Percentiles rank a stretch among this genome's conserved stretches.
Conservation (phyloP, 1,140 invertebrate genomes). For the Drosophila kurseongensis region DNA sequence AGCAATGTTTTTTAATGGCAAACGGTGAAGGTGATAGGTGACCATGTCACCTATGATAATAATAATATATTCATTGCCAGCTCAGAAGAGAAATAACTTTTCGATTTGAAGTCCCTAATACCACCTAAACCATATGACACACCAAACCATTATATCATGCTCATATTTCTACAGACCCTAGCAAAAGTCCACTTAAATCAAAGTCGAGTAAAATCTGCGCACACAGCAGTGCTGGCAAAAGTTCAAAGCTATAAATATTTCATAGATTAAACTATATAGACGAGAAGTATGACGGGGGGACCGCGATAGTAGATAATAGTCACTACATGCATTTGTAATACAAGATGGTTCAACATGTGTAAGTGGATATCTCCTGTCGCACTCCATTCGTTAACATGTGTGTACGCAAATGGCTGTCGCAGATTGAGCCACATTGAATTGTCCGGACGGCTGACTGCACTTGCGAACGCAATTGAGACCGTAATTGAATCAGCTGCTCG, state of each 20-base stretch:
- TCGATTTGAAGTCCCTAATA: too few species aligned
- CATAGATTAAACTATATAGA: conserved; percentile 25
- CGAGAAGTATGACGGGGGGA: conserved; percentile 11
- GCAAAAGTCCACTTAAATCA: conserved; percentile 17
- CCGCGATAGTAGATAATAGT: conserved; percentile 10
- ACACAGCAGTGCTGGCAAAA: conserved; percentile 10
- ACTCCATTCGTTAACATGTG: conserved; percentile 9
- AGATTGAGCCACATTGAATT: conserved; percentile 51
- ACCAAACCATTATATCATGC: background rate
- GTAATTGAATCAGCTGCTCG: conserved; percentile 47
- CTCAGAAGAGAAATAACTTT: too few species aligned
- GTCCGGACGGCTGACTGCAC: conserved; percentile 48
- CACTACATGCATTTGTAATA: conserved; percentile 17
- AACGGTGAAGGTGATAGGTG: too few species aligned
- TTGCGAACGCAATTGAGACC: conserved; percentile 9
- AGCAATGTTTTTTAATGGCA: conserved; percentile 5
- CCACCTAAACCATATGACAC: too few species aligned
- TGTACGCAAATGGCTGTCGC: conserved; percentile 17
- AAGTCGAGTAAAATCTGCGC: background rate
- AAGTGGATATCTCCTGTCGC: conserved; percentile 35
- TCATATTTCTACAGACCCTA: background rate
- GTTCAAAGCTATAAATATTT: conserved; percentile 25
- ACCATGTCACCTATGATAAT: too few species aligned
- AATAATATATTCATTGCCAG: too few species aligned
- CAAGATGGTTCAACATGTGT: conserved; percentile 39